Percentiles rank a stretch among this genome's conserved stretches.
phyloP scores from a whole-genome alignment of 2,113 vertebrate genomes.

The Podocnemis expansa region DNA sequence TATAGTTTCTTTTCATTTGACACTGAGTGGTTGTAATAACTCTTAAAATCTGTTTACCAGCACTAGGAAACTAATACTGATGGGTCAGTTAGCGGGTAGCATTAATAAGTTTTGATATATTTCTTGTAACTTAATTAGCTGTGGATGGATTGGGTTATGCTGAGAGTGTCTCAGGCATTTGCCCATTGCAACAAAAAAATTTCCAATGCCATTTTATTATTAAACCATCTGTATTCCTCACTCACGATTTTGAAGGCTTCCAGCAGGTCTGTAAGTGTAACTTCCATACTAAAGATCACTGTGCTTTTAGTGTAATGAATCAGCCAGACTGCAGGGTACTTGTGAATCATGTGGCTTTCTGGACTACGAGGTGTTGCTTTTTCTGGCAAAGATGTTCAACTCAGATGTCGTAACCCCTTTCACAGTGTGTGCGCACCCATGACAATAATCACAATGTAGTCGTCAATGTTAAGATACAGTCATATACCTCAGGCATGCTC shows the following conservation, averaged over 20 bases:
- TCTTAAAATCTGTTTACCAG: background rate
- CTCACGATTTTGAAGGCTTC: slow-evolving; percentile 40
- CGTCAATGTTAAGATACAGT: background rate
- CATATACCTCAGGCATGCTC: background rate
- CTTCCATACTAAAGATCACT: slow-evolving; percentile 9
- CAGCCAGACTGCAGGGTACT: fast-evolving
- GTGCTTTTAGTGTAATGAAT: background rate
- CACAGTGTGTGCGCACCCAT: background rate
- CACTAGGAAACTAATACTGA: background rate
- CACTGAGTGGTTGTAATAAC: background rate
- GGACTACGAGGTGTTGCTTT: background rate
- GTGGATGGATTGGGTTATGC: background rate
- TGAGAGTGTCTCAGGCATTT: slow-evolving; percentile 46
- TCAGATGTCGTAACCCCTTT: background rate
- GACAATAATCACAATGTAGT: background rate
- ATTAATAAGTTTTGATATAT: background rate
- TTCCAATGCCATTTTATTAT: slow-evolving; percentile 57
- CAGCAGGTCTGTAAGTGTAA: slow-evolving; percentile 39
- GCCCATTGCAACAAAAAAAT: background rate
- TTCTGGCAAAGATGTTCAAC: background rate
- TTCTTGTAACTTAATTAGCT: slow-evolving; percentile 29
- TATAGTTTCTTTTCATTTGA: slow-evolving; percentile 22
- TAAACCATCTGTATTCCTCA: background rate
- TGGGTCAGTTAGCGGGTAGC: background rate
- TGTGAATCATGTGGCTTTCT: fast-evolving